Base-by-base conservation (phyloP, 2,888 invertebrate genomes). In the Standfussiana lucernea region DNA sequence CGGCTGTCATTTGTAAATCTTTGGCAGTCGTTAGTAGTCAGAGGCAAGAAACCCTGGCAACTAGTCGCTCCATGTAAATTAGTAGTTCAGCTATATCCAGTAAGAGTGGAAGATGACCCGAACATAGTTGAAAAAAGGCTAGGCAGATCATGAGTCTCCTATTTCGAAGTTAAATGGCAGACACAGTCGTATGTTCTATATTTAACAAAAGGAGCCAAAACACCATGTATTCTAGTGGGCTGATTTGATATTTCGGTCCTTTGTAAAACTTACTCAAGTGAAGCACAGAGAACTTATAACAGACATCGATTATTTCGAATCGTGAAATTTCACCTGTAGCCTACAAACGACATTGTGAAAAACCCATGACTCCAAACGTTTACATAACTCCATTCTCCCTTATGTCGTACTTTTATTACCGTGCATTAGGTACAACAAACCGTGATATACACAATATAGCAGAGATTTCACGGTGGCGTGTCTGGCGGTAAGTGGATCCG, bases 401-500 rank as follows among this genome's bases (percentile, higher is more conserved):
- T 61, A 24, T 6, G 28, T 69, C 10, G 67, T 71, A 67, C 56
- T 73, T 45, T 0, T 69, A 42, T 42, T 42, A 28, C 61, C 71
- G 21, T 64, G 56, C 32, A 21, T 40, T 61, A 59, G 32, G 66
- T 42, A 79, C 68, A 70, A 59, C 18, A 59, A 37, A 42, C 13
- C 40, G 37, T 1, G 47, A 10, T 3, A 68, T 61, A 56, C 24
- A 75, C 15, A 18, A 64, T 61, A 47, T 2, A 75, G 42, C 35
- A 61, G 53, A 69, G 71, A 74, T 85, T 62, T 77, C 45, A 56
- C 18, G 45, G 40, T 67, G 64, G 71, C 83, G 72, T 82, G 85
- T 70, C 69, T 77, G 69, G 13, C 28, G 50, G 70, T 81, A 82
- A 83, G 84, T 77, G 82, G 74, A 72, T 75, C 50, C 72, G 82